A percentile compares a stretch with the other conserved stretches of the same genome.
phyloP scores from a whole-genome alignment of 2,888 invertebrate species.

The Melieria crassipennis region DNA sequence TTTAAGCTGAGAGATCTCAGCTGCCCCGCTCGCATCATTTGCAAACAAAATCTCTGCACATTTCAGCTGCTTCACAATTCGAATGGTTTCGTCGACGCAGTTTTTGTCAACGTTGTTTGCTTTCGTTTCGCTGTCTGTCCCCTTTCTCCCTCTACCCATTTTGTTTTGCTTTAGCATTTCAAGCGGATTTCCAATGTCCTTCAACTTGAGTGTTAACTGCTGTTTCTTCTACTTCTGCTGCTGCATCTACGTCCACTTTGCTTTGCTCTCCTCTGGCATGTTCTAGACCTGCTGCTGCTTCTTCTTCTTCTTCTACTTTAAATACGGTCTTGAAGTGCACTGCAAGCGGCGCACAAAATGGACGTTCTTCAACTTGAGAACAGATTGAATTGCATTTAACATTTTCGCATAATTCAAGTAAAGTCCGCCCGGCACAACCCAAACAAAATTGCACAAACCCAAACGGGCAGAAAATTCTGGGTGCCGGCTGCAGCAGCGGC shows the following conservation, averaged over 20 bases:
- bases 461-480: background rate
- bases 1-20: no score
- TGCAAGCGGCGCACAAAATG: conserved; percentile 17
- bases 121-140: background rate
- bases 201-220: conserved; percentile 34
- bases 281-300: conserved; percentile 16
- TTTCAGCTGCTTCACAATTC: conserved; percentile 10
- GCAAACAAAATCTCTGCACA: background rate
- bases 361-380: conserved; percentile 15
- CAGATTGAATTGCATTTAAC: conserved; percentile 61
- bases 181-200: conserved; percentile 31
- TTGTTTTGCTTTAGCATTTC: background rate
- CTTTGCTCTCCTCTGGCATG: background rate
- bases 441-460: background rate
- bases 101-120: background rate
- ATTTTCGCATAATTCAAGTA: conserved; percentile 52
- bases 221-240: background rate
- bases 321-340: background rate
- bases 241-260: no score
- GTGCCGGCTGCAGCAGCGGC: background rate
- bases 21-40: no score
- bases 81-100: no score
- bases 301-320: background rate
- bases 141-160: background rate
- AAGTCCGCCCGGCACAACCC: conserved; percentile 15